Evolutionary conservation across 1,140 invertebrate species (phyloP).

Genomic region (Apis cerana): DNA sequence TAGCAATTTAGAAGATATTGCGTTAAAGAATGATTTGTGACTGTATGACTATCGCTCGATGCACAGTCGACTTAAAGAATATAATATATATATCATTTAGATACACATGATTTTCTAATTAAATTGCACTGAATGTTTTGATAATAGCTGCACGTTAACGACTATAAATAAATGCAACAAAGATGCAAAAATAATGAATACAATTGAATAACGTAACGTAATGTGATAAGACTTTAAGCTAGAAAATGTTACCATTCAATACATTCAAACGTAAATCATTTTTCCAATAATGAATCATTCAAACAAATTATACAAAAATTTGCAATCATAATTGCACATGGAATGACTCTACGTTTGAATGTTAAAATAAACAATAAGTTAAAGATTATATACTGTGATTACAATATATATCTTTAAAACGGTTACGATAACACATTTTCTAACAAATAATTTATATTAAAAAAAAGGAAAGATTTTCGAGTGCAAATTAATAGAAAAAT

Average conservation of each 20-base stretch:
- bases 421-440: conserved; percentile 18
- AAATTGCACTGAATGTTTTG: conserved; percentile 42
- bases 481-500: conserved; percentile 55
- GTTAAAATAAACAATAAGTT: conserved; percentile 18
- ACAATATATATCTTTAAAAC: conserved; percentile 22
- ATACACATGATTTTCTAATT: conserved; percentile 27
- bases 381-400: conserved; percentile 27
- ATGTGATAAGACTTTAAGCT: conserved; percentile 49
- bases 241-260: conserved; percentile 28
- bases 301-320: neutral
- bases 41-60: neutral
- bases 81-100: neutral
- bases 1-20: conserved; percentile 25
- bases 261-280: conserved; percentile 39
- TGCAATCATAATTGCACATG: neutral
- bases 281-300: neutral
- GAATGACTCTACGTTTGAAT: conserved; percentile 4
- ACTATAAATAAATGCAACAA: conserved; percentile 57
- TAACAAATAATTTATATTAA: conserved; percentile 47
- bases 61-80: conserved; percentile 36
- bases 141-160: conserved; percentile 30
- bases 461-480: conserved; percentile 34
- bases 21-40: conserved; percentile 4
- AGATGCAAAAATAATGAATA: conserved; percentile 35
- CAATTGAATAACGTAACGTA: conserved; percentile 26